Evolutionary conservation across 2,888 invertebrate genomes (phyloP), one percentile per base, ranked within the genome.

Genomic region (Patella pellucida): DNA sequence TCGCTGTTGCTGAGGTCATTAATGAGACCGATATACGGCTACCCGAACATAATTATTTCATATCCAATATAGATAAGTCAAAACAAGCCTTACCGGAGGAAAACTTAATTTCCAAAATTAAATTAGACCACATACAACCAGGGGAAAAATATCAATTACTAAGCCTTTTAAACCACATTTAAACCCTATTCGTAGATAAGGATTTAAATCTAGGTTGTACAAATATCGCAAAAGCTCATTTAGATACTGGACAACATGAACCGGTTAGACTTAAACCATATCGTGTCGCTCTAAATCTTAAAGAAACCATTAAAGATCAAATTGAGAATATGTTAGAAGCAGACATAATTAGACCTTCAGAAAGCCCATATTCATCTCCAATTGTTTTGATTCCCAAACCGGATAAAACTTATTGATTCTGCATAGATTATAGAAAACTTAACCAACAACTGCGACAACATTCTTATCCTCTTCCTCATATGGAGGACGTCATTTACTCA

Each of bases 181-280:
- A 9, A 52, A 15, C 9, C 9, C 52, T 52, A 52, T 15, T 52
- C 9, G 52, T 52, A 52, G 15, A 9, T 52, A 15, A 9, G 52
- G 52, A 15, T 52, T 9, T n/a, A n/a, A n/a, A n/a, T n/a, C n/a
- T n/a, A n/a, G n/a, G n/a, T n/a, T n/a, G n/a, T n/a, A n/a, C n/a
- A n/a, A n/a, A n/a, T n/a, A n/a, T n/a, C n/a, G n/a, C n/a, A n/a
- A 69, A 16, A 19, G 52, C 41, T 16, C 62, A 70, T 15, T 50
- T 70, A 12, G 70, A 70, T 52, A 70, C 70, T 16, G 70, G 70
- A 2, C 41, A 51, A 4, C 51, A 70, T 7, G 19, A 50, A 16
- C 71, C 71, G 7, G 31, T 71, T 19, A 71, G 71, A 52, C 52
- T 52, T 11, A 71, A 71, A 52, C 71, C 52, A 16, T 71, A 71